Base-by-base conservation (phyloP, 2,113 vertebrate species). In the Elephantulus edwardii region DNA sequence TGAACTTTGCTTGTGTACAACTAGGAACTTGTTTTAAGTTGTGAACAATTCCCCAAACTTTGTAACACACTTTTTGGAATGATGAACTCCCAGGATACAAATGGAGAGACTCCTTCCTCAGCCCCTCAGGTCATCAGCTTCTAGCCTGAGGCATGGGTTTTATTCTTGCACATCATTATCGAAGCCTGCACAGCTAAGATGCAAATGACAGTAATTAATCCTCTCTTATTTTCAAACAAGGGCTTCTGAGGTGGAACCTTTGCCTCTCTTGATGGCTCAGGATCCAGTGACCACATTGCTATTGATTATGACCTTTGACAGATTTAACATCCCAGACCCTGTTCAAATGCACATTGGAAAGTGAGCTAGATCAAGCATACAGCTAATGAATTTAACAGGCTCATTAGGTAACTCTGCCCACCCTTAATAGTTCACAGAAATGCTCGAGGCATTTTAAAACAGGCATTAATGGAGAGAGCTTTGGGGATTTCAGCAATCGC, bases 361-460 rank as follows among this genome's bases (percentile, higher is more conserved):
- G 40, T 1, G 48, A 62, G 16, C 2, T 24, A 8, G 83, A 87
- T 56, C 78, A 75, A 88, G 84, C 70, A 16, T 38, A 13, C 24
- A 66, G 54, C 90, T 83, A 62, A 88, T 76, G 84, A 89, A 64
- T 84, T 62, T 89, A 85, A 91, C 72, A 88, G 88, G 40, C 71
- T 92, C 82, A 50, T 92, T 91, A 89, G 79, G 81, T 70, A 77
- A 77, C 46, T 90, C 83, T 87, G 89, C 83, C 12, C 22, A 40
- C 60, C 68, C 80, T 88, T 46, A 74, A 75, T 80, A 42, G 66
- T 91, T 93, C 79, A 44, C 89, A 93, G 93, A 92, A 85, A 83
- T 9, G 62, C 84, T 80, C 38, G 38, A 7, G 84, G 84, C 70
- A 38, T 88, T 94, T 87, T 56, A 74, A 89, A 91, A 40, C 68